Evolutionary conservation across 53 echinoderm and acorn worm genomes (phyloP), one percentile per base, ranked within the genome.

Genomic region (Henricia sp.): DNA sequence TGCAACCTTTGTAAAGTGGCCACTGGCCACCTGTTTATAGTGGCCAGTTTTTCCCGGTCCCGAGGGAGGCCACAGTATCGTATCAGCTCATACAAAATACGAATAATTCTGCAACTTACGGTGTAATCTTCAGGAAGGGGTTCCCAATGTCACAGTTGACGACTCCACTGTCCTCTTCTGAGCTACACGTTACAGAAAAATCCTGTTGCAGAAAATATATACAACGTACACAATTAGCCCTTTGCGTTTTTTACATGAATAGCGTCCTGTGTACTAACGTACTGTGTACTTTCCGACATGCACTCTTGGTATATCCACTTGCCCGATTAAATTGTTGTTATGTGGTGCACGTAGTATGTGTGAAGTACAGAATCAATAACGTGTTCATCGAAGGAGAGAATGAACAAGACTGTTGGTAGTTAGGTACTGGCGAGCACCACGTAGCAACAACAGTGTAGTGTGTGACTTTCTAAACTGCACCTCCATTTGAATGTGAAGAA

Each of bases 61-160:
- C 3, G 52, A 51, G 9, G 17, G 9, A 10, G 21, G 19, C 52
- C 3, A 51, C 17, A 51, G 17, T 51, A 16, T 12, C 48, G 10
- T 10, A 16, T 46, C 48, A 46, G 52, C 21, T n/a, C 52, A 51
- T 8, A 21, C 17, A 51, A n/a, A 51, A 3, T 51, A 51, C 19
- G 21, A 17, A 17, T 51, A 51, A 51, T n/a, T 3, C 17, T 51
- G 17, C 0, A 32, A 57, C 82, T 90, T 88, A 93, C 95, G 75
- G 64, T 78, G 62, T 91, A 77, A 8, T 85, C 86, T 27, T 86
- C 93, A 5, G 78, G 39, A 95, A 72, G 14, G 95, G 95, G 44
- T 95, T 95, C 11, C 95, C 95, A 28, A 93, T 75, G 75, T 95
- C 95, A 82, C 95, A 95, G 0, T 57, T 48, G 24, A 95, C 75